Base-by-base conservation (phyloP, 2,113 vertebrate species). In the Chaetops frenatus region DNA sequence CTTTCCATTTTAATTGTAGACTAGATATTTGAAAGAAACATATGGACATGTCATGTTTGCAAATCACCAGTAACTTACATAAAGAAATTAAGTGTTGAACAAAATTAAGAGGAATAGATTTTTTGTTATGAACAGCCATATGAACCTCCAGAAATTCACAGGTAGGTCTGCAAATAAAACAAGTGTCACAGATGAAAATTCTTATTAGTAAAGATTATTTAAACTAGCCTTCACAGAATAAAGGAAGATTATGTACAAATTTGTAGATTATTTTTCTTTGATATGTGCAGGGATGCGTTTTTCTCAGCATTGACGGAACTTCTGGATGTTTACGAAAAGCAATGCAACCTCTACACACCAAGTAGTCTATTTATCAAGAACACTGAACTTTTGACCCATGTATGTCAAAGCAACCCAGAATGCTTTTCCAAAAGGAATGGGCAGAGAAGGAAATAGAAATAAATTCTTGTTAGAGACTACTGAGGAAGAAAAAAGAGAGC, bases 291-390 rank as follows among this genome's bases (percentile, higher is more conserved):
- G 3, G 10, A 4, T 86, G 12, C 65, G 10, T 28, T 86, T 83
- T 80, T 31, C 22, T 81, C 22, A 38, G 11, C 14, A 25, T 15
- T 62, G 21, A 69, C 57, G 53, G 1, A 36, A 69, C 12, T 86
- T 77, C 22, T 65, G 64, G 6, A 48, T 50, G 12, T 35, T 88
- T 69, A 47, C 15, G 53, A 62, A 90, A 73, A 77, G 10, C 7
- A 77, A 47, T 0, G 0, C 33, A 47, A 51, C 10, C 4, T n/a
- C 33, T 67, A 54, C 9, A 33, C 33, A 58, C 3, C 17, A 45
- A 67, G 11, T 12, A n/a, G 7, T 13, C 2, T 53, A n/a, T 64
- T 67, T 69, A 44, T 35, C 14, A 62, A 58, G 22, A 72, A 10
- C 3, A 4, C 2, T 54, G 31, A 71, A 24, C 16, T 85, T 81